phyloP scores from a whole-genome alignment of 2,888 invertebrate species.

The Watsonalla binaria region DNA sequence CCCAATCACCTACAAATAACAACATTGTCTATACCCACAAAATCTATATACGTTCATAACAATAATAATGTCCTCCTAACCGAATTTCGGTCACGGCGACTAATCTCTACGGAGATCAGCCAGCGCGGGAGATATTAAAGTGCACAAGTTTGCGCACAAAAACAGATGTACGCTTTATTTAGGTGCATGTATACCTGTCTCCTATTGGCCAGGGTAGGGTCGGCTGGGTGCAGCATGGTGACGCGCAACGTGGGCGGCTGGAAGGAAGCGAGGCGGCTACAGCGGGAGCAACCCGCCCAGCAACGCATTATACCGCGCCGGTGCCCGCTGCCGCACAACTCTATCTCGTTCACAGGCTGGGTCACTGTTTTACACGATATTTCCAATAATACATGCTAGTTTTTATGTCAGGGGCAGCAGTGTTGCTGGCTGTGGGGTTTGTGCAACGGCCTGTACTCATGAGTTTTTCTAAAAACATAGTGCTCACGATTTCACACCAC shows the following conservation, averaged over 20 bases:
- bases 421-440: too few species aligned
- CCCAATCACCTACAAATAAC: constrained; percentile 34
- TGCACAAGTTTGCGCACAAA: too few species aligned
- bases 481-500: too few species aligned
- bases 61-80: too few species aligned
- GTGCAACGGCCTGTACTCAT: too few species aligned
- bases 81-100: too few species aligned
- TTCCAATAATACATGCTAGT: background rate
- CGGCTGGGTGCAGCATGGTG: constrained; percentile 35
- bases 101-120: too few species aligned
- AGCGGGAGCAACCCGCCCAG: constrained; percentile 39
- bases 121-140: too few species aligned
- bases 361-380: constrained; percentile 27
- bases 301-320: constrained; percentile 37
- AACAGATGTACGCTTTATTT: too few species aligned
- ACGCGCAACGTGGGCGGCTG: constrained; percentile 35
- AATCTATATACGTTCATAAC: too few species aligned
- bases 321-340: constrained; percentile 51
- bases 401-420: constrained; percentile 6
- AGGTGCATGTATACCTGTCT: constrained; percentile 32
- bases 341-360: constrained; percentile 51
- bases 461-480: too few species aligned
- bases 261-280: constrained; percentile 34
- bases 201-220: constrained; percentile 23
- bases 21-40: background rate